Evolutionary conservation across 2,797 vertebrate genomes (phyloP), one percentile per base, ranked within the genome.

Genomic region (Synaphobranchus kaupii): DNA sequence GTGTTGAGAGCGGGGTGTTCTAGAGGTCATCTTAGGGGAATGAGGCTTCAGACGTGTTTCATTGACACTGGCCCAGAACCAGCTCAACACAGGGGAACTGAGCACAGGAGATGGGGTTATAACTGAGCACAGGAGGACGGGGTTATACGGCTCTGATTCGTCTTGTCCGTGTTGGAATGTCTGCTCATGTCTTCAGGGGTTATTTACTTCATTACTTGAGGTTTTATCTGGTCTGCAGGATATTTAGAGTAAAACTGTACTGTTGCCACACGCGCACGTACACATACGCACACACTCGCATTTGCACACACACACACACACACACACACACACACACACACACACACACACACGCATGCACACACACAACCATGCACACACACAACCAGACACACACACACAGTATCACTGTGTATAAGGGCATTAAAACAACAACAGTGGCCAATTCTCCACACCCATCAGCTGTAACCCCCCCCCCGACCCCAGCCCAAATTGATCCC

Each of bases 341-440:
- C 2, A 44, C 71, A 76, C 15, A 7, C 31, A 76, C n/a, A 3
- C 4, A 39, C 66, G 13, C 85, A 66, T 34, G 22, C 52, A 84
- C n/a, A 63, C 83, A 39, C 39, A 39, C 39, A 39, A 39, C 39
- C 39, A 39, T 39, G 2, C 39, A 39, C 39, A 84, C 12, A 63
- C 56, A 44, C 54, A 66, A 56, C 63, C 13, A 84, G 31, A 63
- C 60, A 85, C 31, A 85, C 58, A 84, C 58, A 82, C 73, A 34
- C 56, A 12, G n/a, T 34, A 73, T 73, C 2, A 34, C 28, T 39
- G 68, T n/a, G 5, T 66, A 66, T 66, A 8, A 66, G 60, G 28
- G 34, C 68, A 78, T 78, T 47, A 78, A 78, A 78, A 34, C 31
- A 34, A 17, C 68, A 73, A 22, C 73, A 78, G 73, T 9, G n/a